Evolutionary conservation across 2,888 invertebrate species (phyloP), one percentile per base, ranked within the genome.

Genomic region (Calameuta filiformis): DNA sequence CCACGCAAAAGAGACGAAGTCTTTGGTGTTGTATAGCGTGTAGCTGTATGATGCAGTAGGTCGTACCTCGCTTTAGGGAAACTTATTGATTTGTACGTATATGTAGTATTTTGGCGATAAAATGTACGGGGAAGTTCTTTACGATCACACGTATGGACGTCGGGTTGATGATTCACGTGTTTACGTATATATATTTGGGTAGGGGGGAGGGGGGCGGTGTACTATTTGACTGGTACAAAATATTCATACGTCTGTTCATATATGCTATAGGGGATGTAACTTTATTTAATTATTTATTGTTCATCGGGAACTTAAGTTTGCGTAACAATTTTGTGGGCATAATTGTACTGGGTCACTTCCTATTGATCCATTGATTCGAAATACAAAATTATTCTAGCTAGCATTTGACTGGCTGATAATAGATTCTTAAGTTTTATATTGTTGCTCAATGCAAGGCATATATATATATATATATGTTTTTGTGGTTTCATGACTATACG

Each of bases 11-110:
- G 56, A 56, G 9, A 23, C 15, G 15, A 2, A 23, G 56, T 56
- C 6, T 6, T 56, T 23, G 15, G 2, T 9, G 6, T 56, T 23
- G 23, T 23, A 23, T 2, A 33, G 33, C 0, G 33, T 33, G 33
- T 69, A 34, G 68, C 75, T 68, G 68, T 73, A n/a, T 33, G 23
- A 30, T 71, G 37, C 73, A 34, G 73, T 74, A 35, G 68, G 68
- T 78, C 12, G 56, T 56, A 56, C 56, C 23, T 68, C 69, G 71
- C 31, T 68, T 74, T 76, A 75, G 80, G 78, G 75, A 74, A 79
- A 80, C 81, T 77, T 82, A 82, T 81, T 80, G 83, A 82, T 81
- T 79, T 79, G 77, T 78, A 82, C 81, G 75, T 78, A 78, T 76
- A 40, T 73, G 23, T 56, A 56, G 23, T 9, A 9, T 56, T 56